phyloP scores from a whole-genome alignment of 2,113 vertebrate species.

The Agelaius tricolor region DNA sequence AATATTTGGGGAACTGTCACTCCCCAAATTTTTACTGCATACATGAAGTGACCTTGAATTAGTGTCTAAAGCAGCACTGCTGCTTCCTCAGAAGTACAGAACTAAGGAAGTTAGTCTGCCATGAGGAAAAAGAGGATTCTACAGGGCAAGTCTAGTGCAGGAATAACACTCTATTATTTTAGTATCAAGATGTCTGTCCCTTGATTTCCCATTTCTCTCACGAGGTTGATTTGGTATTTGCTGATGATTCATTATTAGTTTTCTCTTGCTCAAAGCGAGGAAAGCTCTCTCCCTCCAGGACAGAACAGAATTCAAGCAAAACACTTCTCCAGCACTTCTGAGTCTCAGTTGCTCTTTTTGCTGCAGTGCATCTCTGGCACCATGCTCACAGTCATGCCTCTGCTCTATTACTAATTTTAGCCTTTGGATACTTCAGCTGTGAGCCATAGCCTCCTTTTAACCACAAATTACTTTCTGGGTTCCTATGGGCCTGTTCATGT shows the following conservation, averaged over 20 bases:
- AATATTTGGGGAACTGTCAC: not conserved
- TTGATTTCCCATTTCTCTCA: not conserved
- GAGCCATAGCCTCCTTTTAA: not conserved
- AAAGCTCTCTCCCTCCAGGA: not conserved
- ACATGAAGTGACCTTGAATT: not conserved
- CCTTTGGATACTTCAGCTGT: slow-evolving; percentile 10
- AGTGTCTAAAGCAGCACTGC: not conserved
- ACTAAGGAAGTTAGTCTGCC: not conserved
- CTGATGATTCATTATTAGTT: not conserved
- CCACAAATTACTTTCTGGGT: not conserved
- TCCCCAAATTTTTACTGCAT: not conserved
- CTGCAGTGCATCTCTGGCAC: not conserved
- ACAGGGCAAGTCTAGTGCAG: not conserved
- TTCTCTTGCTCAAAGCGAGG: not conserved
- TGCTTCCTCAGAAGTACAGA: slow-evolving; percentile 1
- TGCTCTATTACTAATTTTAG: slow-evolving; percentile 33
- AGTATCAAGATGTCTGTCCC: not conserved
- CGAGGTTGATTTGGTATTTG: not conserved
- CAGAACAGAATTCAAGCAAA: not conserved
- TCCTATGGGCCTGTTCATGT: not conserved
- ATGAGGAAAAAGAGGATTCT: not conserved
- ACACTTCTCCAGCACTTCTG: not conserved
- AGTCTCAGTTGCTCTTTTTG: not conserved
- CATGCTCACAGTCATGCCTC: not conserved
- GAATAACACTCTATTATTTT: not conserved